Base-by-base conservation (phyloP, 2,888 invertebrate species). In the Laspeyria flexula region DNA sequence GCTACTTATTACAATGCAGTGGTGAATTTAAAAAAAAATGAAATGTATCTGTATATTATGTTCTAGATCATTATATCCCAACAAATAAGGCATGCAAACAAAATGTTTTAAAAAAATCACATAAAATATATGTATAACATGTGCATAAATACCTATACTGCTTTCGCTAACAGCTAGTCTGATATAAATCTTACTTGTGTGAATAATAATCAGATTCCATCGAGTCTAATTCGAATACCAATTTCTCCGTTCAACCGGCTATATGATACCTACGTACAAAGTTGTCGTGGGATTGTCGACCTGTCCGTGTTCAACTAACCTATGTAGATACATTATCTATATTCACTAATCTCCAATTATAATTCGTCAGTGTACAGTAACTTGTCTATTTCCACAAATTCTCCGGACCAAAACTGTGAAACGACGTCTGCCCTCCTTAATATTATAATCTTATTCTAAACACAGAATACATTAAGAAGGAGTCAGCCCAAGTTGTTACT, bases 381-480 rank as follows among this genome's bases (percentile, higher is more conserved):
- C 70, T 57, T 69, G 71, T 68, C 78, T 71, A 75, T 75, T 79
- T 73, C 77, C 75, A 74, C 77, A 72, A 77, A 75, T 74, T 74
- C 63, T 62, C 58, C 55, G 68, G 72, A 59, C 69, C 77, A 55
- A 73, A 71, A 66, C 69, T 70, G 73, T 71, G 71, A 69, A 70
- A 64, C 73, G 67, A 52, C 70, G 64, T 65, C 70, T 63, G 55
- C 60, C 69, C 85, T 83, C 79, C 86, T 90, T 86, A 88, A 87
- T 90, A 90, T 90, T 90, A 88, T 90, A 90, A 90, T 90, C 79
- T 84, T 88, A 90, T 90, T 90, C 88, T 84, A 85, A 90, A 89
- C 88, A 88, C 75, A 78, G 90, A 89, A 90, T 91, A 90, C 76
- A 89, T 90, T 89, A 88, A 77, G 75, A 72, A 69, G 75, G 72